A percentile compares a stretch with the other conserved stretches of the same genome.
Conservation (phyloP, 2,113 vertebrate species). For the Archocentrus centrarchus region DNA sequence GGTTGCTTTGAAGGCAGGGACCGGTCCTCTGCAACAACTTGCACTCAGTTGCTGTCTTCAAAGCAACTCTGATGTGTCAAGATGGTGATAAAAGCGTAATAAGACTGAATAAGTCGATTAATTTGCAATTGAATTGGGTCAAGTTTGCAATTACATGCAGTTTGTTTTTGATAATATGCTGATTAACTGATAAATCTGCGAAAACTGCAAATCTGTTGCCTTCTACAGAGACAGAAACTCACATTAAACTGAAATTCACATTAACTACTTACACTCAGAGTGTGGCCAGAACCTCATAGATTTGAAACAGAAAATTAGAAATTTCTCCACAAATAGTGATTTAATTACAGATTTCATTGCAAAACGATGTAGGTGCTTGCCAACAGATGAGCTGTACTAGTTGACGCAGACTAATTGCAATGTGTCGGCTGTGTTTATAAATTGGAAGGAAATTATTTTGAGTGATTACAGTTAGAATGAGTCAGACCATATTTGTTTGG, state of each 20-base stretch:
- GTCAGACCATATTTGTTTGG: background rate
- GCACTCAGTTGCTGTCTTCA: background rate
- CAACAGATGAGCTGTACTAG: background rate
- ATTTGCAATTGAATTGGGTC: background rate
- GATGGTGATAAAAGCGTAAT: background rate
- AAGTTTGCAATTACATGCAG: no score
- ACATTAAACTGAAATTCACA: background rate
- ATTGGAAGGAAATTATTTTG: no score
- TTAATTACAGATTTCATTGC: background rate
- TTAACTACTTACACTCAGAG: background rate
- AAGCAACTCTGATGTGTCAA: background rate
- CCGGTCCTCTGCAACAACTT: background rate
- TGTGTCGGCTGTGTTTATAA: no score
- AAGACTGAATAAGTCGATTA: background rate
- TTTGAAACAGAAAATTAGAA: no score
- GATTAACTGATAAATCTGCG: no score
- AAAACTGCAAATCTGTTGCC: background rate
- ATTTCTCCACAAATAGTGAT: background rate
- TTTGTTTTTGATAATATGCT: no score
- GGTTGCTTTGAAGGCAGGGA: background rate
- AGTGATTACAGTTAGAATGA: no score
- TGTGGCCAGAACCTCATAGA: no score
- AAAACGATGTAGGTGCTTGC: background rate
- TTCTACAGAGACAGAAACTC: background rate
- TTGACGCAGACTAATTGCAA: background rate